phyloP scores from a whole-genome alignment of 1,140 invertebrate genomes.

The Lepidurus arcticus region DNA sequence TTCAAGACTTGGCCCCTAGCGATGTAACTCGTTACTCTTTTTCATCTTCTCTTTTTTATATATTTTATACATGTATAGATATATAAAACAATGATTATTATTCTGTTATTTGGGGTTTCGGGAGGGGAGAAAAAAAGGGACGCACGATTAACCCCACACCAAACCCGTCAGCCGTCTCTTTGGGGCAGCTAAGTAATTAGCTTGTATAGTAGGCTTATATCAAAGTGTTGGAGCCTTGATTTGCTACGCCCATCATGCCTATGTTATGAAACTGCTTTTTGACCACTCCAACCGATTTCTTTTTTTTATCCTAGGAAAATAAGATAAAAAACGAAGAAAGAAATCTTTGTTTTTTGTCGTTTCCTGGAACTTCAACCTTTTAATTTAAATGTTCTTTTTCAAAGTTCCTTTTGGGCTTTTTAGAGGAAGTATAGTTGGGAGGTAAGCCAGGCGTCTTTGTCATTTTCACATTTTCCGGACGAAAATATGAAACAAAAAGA shows the following conservation, averaged over 20 bases:
- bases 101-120: too few species aligned
- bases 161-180: not conserved
- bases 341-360: not conserved
- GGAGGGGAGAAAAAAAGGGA: too few species aligned
- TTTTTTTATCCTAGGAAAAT: not conserved
- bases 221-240: constrained; percentile 9
- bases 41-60: not conserved
- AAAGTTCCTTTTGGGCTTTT: too few species aligned
- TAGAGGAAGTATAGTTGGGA: too few species aligned
- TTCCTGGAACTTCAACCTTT: too few species aligned
- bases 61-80: not conserved
- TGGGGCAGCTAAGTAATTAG: constrained; percentile 2
- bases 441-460: too few species aligned
- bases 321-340: not conserved
- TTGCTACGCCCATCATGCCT: not conserved
- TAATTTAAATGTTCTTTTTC: too few species aligned
- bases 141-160: not conserved
- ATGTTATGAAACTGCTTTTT: not conserved
- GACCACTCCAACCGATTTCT: not conserved
- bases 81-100: too few species aligned
- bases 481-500: too few species aligned
- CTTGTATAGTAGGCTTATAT: not conserved
- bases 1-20: not conserved
- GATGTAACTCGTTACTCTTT: not conserved
- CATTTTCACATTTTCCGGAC: too few species aligned